Conservation (phyloP, 2,888 invertebrate genomes). For the Kuschelorhynchus macadamiae region DNA sequence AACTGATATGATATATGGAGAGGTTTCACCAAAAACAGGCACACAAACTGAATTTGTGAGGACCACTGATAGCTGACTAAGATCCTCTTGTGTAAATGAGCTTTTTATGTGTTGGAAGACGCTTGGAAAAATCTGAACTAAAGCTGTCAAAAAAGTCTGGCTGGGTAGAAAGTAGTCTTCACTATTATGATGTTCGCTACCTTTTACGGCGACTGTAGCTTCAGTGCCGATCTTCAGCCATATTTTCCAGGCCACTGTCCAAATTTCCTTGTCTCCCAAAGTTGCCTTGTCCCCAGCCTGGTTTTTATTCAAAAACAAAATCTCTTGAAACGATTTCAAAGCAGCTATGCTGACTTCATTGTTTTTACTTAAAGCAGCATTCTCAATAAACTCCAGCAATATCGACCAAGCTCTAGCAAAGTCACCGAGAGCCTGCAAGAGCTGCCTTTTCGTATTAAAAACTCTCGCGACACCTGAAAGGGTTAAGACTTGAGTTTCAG, state of each 20-base stretch:
- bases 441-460: slow-evolving; percentile 91
- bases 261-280: slow-evolving; percentile 75
- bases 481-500: slow-evolving; percentile 95
- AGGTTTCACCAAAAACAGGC: slow-evolving; percentile 85
- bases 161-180: slow-evolving; percentile 87
- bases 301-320: slow-evolving; percentile 79
- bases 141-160: slow-evolving; percentile 92
- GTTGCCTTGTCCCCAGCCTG: slow-evolving; percentile 64
- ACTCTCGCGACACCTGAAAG: slow-evolving; percentile 92
- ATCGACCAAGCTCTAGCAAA: slow-evolving; percentile 95
- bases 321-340: slow-evolving; percentile 96
- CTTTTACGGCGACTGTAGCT: slow-evolving; percentile 75
- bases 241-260: slow-evolving; percentile 87
- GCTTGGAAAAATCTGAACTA: slow-evolving; percentile 96
- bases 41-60: slow-evolving; percentile 84
- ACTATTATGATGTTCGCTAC: slow-evolving; percentile 62
- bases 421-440: slow-evolving; percentile 88
- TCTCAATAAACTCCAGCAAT: slow-evolving; percentile 93
- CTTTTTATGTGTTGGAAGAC: slow-evolving; percentile 87
- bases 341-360: slow-evolving; percentile 97
- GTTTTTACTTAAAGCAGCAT: slow-evolving; percentile 91
- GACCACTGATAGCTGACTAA: slow-evolving; percentile 79
- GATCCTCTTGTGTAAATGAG: slow-evolving; percentile 80
- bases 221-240: slow-evolving; percentile 91
- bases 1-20: slow-evolving; percentile 81